Percentiles rank a stretch among this genome's conserved stretches.
Evolutionary conservation across 64 coral and sea anemone species (phyloP).

Genomic region (Montipora foliosa): DNA sequence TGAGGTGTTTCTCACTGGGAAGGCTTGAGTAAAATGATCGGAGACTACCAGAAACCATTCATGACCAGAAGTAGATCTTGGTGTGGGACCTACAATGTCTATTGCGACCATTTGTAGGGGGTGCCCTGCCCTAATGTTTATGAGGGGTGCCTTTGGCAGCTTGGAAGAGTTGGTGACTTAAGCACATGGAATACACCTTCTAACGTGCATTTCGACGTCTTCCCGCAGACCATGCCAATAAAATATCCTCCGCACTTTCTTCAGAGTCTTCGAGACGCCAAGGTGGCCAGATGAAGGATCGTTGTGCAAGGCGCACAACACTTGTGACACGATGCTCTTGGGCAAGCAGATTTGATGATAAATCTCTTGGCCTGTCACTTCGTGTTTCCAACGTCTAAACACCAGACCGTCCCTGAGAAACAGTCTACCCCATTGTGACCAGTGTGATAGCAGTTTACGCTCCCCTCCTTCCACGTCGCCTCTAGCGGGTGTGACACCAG

Average conservation of each 20-base stretch:
- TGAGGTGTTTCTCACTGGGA: too few relatives aligned
- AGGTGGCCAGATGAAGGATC: neutral
- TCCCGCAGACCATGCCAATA: conserved; percentile 31
- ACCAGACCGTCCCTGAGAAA: too few relatives aligned
- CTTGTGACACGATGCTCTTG: neutral
- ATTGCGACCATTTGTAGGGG: conserved; percentile 48
- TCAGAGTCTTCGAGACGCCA: too few relatives aligned
- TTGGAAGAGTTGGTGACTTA: neutral
- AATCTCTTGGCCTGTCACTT: neutral
- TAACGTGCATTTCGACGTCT: conserved; percentile 43
- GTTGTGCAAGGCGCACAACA: conserved; percentile 4
- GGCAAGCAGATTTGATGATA: neutral
- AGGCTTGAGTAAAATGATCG: conserved; percentile 54
- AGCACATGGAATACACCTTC: conserved; percentile 1
- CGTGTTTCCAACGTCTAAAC: too few relatives aligned
- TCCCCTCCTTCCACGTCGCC: too few relatives aligned
- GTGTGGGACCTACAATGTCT: conserved; percentile 43
- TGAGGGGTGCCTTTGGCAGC: conserved; percentile 34
- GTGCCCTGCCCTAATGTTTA: conserved; percentile 42
- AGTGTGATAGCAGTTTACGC: too few relatives aligned
- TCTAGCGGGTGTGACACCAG: too few relatives aligned
- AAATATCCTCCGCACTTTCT: neutral
- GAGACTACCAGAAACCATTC: conserved; percentile 49
- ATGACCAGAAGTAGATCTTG: conserved; percentile 10
- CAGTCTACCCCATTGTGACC: too few relatives aligned